phyloP scores from a whole-genome alignment of 2,888 invertebrate species.

The Amblyteles armatorius region DNA sequence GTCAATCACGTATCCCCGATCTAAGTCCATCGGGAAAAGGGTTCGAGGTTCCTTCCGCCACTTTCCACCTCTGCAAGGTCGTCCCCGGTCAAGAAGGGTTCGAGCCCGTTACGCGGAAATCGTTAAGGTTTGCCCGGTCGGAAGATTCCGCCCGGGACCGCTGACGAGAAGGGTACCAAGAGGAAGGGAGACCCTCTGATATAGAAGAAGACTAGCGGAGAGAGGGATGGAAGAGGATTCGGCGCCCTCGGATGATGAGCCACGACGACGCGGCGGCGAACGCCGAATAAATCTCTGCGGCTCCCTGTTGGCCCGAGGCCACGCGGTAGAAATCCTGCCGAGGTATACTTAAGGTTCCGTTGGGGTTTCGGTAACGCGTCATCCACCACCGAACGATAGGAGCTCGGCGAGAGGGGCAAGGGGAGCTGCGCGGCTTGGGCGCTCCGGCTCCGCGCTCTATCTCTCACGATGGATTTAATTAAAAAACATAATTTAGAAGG shows the following conservation, averaged over 20 bases:
- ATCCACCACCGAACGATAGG: slow-evolving; percentile 60
- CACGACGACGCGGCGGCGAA: slow-evolving; percentile 74
- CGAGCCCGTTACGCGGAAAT: slow-evolving; percentile 79
- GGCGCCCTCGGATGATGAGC: slow-evolving; percentile 73
- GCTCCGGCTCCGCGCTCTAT: slow-evolving; percentile 58
- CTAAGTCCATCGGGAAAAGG: slow-evolving; percentile 27
- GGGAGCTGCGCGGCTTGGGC: slow-evolving; percentile 48
- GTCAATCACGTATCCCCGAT: slow-evolving; percentile 22
- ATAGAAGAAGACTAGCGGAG: slow-evolving; percentile 58
- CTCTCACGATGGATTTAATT: slow-evolving; percentile 84
- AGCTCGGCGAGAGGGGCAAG: slow-evolving; percentile 52
- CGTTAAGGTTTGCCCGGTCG: slow-evolving; percentile 73
- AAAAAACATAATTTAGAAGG: slow-evolving; percentile 84
- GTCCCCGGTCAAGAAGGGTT: slow-evolving; percentile 32
- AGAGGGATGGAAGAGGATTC: slow-evolving; percentile 67
- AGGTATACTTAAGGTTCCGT: slow-evolving; percentile 69
- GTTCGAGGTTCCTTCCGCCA: slow-evolving; percentile 1
- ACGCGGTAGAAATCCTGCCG: slow-evolving; percentile 61
- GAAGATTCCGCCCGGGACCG: slow-evolving; percentile 70
- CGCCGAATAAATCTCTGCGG: slow-evolving; percentile 83
- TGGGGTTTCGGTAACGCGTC: slow-evolving; percentile 66
- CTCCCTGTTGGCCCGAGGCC: slow-evolving; percentile 82
- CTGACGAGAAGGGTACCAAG: slow-evolving; percentile 48
- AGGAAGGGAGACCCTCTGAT: slow-evolving; percentile 48
- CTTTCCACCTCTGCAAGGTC: slow-evolving; percentile 12